Conservation (phyloP, 2,888 invertebrate species). For the Coecobrya sp. region DNA sequence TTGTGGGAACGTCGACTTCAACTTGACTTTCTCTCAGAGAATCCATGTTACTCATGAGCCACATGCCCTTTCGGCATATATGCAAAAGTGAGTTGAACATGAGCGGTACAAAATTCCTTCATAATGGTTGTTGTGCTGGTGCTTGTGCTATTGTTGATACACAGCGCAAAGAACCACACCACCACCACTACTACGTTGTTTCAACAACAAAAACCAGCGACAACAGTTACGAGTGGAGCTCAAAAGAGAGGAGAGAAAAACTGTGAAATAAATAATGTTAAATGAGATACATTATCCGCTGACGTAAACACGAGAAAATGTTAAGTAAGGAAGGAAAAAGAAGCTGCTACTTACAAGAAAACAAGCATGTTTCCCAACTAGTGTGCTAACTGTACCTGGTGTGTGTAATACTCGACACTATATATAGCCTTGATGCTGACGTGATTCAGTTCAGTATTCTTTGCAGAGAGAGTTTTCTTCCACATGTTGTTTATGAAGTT, state of each 20-base stretch:
- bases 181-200: background rate
- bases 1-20: slow-evolving; percentile 47
- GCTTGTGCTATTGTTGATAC: background rate
- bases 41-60: background rate
- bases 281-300: slow-evolving; percentile 80
- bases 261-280: slow-evolving; percentile 80
- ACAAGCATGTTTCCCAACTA: background rate
- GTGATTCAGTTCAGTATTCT: background rate
- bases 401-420: background rate
- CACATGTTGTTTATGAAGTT: background rate
- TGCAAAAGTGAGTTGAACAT: slow-evolving; percentile 1
- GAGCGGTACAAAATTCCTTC: background rate
- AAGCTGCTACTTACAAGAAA: background rate
- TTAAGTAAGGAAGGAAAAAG: slow-evolving; percentile 17
- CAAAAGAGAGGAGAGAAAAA: slow-evolving; percentile 40
- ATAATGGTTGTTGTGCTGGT: background rate
- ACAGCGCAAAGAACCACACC: background rate
- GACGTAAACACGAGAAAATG: slow-evolving; percentile 78
- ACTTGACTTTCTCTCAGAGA: slow-evolving; percentile 33
- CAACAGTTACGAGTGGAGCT: slow-evolving; percentile 16
- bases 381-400: slow-evolving; percentile 2
- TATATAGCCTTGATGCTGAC: background rate
- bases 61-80: background rate
- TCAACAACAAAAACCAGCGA: background rate
- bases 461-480: background rate